Conservation (phyloP, 1,140 invertebrate species). For the Apis dorsata region DNA sequence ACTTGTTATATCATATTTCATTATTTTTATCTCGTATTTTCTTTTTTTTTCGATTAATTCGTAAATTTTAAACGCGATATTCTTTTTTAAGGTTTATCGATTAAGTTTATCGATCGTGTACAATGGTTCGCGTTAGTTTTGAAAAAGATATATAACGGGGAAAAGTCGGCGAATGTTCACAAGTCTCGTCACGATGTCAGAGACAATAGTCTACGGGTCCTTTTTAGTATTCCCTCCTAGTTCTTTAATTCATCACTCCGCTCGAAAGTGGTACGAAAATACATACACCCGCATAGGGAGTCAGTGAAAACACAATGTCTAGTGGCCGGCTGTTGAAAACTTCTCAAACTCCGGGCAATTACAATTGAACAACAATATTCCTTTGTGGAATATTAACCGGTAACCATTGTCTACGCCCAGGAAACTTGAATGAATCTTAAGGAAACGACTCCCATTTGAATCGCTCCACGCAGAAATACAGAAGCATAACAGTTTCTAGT, state of each 20-base stretch:
- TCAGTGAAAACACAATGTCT: background rate
- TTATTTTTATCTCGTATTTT: too few relatives aligned
- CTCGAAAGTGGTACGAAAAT: background rate
- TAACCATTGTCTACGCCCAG: background rate
- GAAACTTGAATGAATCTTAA: constrained; percentile 7
- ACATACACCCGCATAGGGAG: background rate
- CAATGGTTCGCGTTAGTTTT: too few relatives aligned
- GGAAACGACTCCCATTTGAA: background rate
- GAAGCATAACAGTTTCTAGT: background rate
- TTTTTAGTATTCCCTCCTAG: background rate
- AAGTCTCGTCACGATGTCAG: too few relatives aligned
- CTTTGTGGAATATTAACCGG: constrained; percentile 8
- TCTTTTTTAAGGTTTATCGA: too few relatives aligned
- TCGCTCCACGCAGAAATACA: background rate
- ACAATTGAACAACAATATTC: background rate
- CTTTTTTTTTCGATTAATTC: too few relatives aligned
- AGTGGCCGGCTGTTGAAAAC: constrained; percentile 1
- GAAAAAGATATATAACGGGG: too few relatives aligned
- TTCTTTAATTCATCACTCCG: background rate
- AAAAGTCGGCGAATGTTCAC: background rate
- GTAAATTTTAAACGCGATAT: background rate
- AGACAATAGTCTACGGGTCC: background rate
- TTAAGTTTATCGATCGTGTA: too few relatives aligned
- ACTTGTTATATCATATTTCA: too few relatives aligned
- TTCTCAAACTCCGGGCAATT: constrained; percentile 4